Percentiles rank a stretch among this genome's conserved stretches.
Evolutionary conservation across 1,140 invertebrate species (phyloP).

Genomic region (Drosophila hydei): DNA sequence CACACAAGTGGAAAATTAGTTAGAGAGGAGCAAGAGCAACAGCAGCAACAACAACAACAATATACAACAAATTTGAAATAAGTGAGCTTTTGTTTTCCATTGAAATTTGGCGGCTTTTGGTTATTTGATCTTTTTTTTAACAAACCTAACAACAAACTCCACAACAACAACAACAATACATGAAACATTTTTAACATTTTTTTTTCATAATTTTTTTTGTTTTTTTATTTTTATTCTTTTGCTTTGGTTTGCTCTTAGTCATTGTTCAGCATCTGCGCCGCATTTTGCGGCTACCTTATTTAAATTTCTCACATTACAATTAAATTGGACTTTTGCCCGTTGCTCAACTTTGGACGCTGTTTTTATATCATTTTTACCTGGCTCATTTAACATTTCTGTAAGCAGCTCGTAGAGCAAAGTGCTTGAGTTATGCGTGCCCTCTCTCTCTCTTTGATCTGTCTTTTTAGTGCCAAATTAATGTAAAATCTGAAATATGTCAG

Average conservation of each 20-base stretch:
- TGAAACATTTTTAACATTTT: conserved; percentile 66
- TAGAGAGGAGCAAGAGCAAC: conserved; percentile 51
- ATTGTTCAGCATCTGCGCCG: conserved; percentile 49
- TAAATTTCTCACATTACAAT: conserved; percentile 82
- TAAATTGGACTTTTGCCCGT: conserved; percentile 52
- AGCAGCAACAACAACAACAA: too few relatives aligned
- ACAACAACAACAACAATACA: conserved; percentile 57
- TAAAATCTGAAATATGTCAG: conserved; percentile 72
- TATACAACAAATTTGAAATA: conserved; percentile 53
- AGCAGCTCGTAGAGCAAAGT: conserved; percentile 3
- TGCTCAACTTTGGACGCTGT: conserved; percentile 41
- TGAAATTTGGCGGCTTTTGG: conserved; percentile 76
- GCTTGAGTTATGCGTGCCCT: not conserved
- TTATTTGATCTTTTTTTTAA: conserved; percentile 76
- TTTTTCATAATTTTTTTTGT: conserved; percentile 70
- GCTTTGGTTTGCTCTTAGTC: conserved; percentile 71
- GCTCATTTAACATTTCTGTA: conserved; percentile 52
- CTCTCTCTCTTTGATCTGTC: conserved; percentile 34
- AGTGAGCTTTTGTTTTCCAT: conserved; percentile 81
- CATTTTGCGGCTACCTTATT: conserved; percentile 76
- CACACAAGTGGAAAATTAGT: conserved; percentile 77
- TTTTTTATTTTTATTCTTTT: conserved; percentile 51
- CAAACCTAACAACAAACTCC: conserved; percentile 53
- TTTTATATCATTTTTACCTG: conserved; percentile 40
- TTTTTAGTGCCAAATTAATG: conserved; percentile 78